Base-by-base conservation (phyloP, 2,113 vertebrate genomes). In the Corydoras sp. region DNA sequence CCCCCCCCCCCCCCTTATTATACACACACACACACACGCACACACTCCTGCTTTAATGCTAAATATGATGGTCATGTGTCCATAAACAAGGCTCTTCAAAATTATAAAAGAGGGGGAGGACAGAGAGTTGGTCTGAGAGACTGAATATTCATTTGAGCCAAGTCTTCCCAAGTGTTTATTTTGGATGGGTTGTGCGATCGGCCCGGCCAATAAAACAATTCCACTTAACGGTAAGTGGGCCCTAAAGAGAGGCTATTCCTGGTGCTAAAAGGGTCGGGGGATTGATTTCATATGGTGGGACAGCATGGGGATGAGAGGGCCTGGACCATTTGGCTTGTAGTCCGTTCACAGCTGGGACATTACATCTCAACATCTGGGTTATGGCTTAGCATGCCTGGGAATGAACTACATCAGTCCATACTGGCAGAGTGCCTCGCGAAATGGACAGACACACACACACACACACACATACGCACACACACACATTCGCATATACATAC, bases 281-380 rank as follows among this genome's bases (percentile, higher is more conserved):
- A 99, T 97, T 92, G 92, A 89, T 95, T 97, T 95, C 95, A 98
- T 98, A 98, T 98, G 96, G 94, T 89, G 51, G 90, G 92, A 92
- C 94, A 95, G 95, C 93, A 97, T 92, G 93, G 91, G 92, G 93
- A 95, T 90, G 86, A 89, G 88, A 86, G 81, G 88, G 85, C 90
- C 90, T 85, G 90, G 90, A 79, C 83, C 78, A 90, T 91, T 97
- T 97, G 95, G 96, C 93, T 90, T 81, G 84, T 84, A 88, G 91
- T 92, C 93, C 92, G 75, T 83, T 90, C 92, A 95, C 95, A 94
- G 94, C 94, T 94, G 88, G 89, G 93, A 93, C 91, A 92, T 93
- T 95, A 93, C 91, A 89, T 89, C 81, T 85, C 81, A 95, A 98
- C 96, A 99, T 98, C 96, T 99, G 95, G 94, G 95, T 94, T 97